Evolutionary conservation across 2,797 vertebrate species (phyloP), one percentile per base, ranked within the genome.

Genomic region (Sphenopsis melanotis): DNA sequence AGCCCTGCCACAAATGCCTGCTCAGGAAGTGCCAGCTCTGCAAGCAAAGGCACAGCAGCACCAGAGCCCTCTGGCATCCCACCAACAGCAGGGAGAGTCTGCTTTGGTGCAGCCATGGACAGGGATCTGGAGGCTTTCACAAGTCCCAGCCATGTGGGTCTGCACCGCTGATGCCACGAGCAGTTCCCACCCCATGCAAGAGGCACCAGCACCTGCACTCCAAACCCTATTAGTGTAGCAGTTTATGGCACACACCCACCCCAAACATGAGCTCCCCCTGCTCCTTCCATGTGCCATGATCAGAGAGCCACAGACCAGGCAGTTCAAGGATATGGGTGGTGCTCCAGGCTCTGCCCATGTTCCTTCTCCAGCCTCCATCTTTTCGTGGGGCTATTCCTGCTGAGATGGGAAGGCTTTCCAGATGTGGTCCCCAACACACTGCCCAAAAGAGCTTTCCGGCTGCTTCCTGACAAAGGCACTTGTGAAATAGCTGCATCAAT

Each of bases 171-270:
- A 23, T 63, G 24, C 37, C 50, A 50, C 15, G 17, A 84, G 41
- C n/a, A 17, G 57, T 4, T 83, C 59, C n/a, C 50, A 52, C 10
- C 32, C 36, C 0, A 1, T 19, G 39, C 41, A 56, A 32, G 0
- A 44, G 41, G 22, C 22, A 72, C 17, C 42, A 87, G 20, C 41
- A 69, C 15, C 23, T 8, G 34, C 22, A 11, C 49, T 34, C 18
- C 27, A 83, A 52, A 15, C 27, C 11, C 50, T 24, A 3, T 9
- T 12, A 26, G 32, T 4, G 11, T 3, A 39, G 70, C 36, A 60
- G 15, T 9, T 10, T 7, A 29, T 1, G 15, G 44, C 4, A 20
- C 11, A 1, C 4, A 2, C 12, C n/a, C 17, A 15, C 13, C 68
- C 14, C 30, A 50, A 55, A 57, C 21, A 27, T 0, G 0, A 91